A percentile compares a stretch with the other conserved stretches of the same genome.
phyloP scores from a whole-genome alignment of 2,113 vertebrate species.

The Hoplias malabaricus region DNA sequence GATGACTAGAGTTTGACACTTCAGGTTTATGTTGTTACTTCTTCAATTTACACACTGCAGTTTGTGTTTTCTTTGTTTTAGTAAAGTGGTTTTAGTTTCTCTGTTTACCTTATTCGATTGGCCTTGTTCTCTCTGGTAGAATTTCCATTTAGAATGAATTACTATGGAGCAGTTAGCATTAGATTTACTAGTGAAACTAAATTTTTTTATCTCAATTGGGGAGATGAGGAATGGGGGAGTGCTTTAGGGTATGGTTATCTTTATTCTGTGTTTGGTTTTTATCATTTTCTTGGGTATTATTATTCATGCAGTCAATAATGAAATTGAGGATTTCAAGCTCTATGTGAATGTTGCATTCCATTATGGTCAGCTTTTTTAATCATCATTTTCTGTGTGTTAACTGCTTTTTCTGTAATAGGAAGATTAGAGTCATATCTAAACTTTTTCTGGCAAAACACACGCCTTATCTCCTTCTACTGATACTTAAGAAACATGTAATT shows the following conservation, averaged over 20 bases:
- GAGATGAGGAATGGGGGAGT: not conserved
- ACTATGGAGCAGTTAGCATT: not conserved
- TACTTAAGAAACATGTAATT: too few species aligned
- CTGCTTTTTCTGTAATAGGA: too few species aligned
- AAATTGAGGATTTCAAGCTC: too few species aligned
- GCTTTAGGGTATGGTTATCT: not conserved
- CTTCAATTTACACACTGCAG: not conserved
- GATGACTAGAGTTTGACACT: too few species aligned
- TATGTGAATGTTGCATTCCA: too few species aligned
- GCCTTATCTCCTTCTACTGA: too few species aligned
- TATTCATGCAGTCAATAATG: not conserved
- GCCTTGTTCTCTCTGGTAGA: not conserved
- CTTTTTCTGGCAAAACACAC: too few species aligned
- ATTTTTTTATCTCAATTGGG: not conserved
- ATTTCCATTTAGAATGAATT: not conserved
- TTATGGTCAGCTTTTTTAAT: too few species aligned
- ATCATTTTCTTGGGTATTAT: not conserved
- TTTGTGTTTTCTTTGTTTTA: not conserved
- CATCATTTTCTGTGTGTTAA: too few species aligned
- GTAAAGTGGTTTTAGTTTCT: too few species aligned
- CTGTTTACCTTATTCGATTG: not conserved
- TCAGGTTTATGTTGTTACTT: too few species aligned
- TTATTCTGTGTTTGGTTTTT: not conserved
- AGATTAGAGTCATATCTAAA: too few species aligned
- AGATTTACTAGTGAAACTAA: not conserved